These are phyloP conservation scores for Agrochola circellaris DNA, from an alignment of 2,888 invertebrate species.

Conservation along the genomic window DNA sequence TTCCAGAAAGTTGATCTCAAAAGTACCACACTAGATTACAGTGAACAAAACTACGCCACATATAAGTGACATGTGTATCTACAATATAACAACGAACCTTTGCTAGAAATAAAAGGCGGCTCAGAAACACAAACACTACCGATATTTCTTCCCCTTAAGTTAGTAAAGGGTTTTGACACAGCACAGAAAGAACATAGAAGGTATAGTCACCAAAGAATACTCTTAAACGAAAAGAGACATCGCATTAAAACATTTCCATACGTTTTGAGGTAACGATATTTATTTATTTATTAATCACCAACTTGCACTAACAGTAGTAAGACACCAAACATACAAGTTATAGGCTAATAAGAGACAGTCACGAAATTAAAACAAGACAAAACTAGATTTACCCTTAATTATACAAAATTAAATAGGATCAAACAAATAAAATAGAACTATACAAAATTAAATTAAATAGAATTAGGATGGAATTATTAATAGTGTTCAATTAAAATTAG, in stretches of 20 bases:
- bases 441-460: too few species aligned
- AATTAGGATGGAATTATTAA: too few species aligned
- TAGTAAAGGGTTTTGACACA: constrained; percentile 26
- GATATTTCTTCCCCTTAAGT: constrained; percentile 14
- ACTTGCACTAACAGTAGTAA: too few species aligned
- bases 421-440: too few species aligned
- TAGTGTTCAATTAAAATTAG: too few species aligned
- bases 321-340: too few species aligned
- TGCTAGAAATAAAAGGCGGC: constrained; percentile 31
- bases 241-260: neutral
- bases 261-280: neutral
- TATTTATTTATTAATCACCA: too few species aligned
- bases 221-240: neutral
- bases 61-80: neutral
- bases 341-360: too few species aligned
- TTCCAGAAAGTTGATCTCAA: neutral
- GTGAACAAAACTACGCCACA: neutral
- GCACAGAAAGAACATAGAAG: neutral
- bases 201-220: neutral
- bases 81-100: neutral
- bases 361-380: too few species aligned
- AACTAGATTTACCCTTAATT: too few species aligned
- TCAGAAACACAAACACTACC: constrained; percentile 28
- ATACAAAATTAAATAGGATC: too few species aligned
- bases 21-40: neutral